Percentiles rank a stretch among this genome's conserved stretches.
Conservation (phyloP, 2,113 vertebrate genomes). For the Plectropomus leopardus region DNA sequence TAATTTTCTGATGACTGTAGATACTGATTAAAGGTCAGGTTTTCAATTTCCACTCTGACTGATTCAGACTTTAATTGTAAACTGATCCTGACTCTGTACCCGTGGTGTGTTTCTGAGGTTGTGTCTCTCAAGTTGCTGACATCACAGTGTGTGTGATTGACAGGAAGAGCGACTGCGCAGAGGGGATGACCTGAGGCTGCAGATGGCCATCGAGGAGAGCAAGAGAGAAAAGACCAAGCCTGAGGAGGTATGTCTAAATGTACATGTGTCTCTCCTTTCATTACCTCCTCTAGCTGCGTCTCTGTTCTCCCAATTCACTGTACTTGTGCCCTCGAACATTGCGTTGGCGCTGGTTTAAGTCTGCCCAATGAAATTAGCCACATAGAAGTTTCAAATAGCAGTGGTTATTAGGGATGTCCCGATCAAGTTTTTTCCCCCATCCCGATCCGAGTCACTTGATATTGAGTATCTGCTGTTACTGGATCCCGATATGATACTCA, state of each 20-base stretch:
- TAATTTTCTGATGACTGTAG: background rate
- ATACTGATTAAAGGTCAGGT: slow-evolving; percentile 5
- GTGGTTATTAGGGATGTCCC: no score
- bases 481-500: no score
- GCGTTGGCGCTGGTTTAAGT: background rate
- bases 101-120: slow-evolving; percentile 26
- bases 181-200: slow-evolving; percentile 92
- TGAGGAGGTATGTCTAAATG: slow-evolving; percentile 84
- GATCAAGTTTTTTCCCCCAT: no score
- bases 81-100: slow-evolving; percentile 34
- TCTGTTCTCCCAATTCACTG: background rate
- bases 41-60: background rate
- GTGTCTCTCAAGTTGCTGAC: slow-evolving; percentile 46
- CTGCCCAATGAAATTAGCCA: background rate
- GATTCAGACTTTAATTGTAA: slow-evolving; percentile 12
- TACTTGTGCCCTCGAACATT: background rate
- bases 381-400: no score
- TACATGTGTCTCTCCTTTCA: background rate
- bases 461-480: no score
- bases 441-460: no score
- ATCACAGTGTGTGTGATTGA: slow-evolving; percentile 69
- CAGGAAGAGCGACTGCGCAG: slow-evolving; percentile 93
- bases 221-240: slow-evolving; percentile 89
- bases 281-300: background rate
- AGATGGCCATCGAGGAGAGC: slow-evolving; percentile 96